These are phyloP conservation scores for Crotalus tigris DNA, from an alignment of 2,113 vertebrate genomes.

Conservation along the genomic window DNA sequence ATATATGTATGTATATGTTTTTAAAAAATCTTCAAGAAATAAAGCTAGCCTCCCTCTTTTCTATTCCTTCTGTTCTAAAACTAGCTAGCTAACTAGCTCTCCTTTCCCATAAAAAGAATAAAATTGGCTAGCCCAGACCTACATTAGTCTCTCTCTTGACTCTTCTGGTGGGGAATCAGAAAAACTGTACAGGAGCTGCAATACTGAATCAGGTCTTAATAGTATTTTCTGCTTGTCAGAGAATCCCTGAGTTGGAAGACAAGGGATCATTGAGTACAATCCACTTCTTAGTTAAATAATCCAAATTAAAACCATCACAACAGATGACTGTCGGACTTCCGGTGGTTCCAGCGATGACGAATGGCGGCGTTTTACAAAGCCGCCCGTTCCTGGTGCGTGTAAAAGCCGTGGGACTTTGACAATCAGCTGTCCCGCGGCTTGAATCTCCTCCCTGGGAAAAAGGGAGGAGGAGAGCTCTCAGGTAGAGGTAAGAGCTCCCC, in stretches of 20 bases:
- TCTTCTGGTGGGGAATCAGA: not conserved
- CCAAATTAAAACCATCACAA: not conserved
- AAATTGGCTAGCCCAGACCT: not conserved
- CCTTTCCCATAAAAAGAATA: not conserved
- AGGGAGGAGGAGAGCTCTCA: no score
- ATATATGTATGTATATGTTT: not conserved
- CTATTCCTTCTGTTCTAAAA: not conserved
- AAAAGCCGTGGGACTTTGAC: no score
- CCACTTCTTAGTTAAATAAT: not conserved
- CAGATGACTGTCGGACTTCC: not conserved
- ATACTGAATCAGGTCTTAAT: not conserved
- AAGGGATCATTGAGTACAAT: not conserved
- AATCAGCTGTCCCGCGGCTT: no score
- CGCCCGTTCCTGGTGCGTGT: no score
- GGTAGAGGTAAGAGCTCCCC: no score
- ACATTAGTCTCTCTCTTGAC: not conserved
- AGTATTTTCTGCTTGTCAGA: not conserved
- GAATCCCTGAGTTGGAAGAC: not conserved
- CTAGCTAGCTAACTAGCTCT: not conserved
- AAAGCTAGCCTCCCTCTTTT: not conserved
- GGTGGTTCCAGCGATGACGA: no score
- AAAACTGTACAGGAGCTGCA: not conserved
- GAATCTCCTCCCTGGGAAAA: no score
- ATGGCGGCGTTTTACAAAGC: no score
- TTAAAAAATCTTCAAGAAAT: not conserved